Conservation (phyloP, 2,888 invertebrate species). For the Diploptera punctata region DNA sequence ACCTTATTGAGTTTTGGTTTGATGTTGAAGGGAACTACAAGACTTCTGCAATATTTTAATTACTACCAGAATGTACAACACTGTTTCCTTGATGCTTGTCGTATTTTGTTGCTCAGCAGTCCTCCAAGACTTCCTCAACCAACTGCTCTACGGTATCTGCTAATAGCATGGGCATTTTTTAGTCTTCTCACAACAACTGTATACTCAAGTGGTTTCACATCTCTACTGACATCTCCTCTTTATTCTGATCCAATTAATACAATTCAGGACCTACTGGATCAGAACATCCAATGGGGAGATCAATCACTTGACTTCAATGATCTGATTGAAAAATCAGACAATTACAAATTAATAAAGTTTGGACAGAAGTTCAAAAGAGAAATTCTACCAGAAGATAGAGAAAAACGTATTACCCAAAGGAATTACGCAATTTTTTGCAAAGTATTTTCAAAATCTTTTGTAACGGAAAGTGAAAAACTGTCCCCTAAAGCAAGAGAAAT, state of each 20-base stretch:
- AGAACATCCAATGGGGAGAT: neutral
- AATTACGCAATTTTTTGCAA: neutral
- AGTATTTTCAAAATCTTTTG: neutral
- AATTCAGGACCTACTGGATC: neutral
- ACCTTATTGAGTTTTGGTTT: neutral
- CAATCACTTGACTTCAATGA: neutral
- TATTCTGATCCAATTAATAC: neutral
- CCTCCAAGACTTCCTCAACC: neutral
- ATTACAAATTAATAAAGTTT: neutral
- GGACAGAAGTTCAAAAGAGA: neutral
- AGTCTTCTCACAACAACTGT: neutral
- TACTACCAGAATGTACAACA: neutral
- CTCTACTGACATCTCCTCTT: neutral
- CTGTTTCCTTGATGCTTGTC: neutral
- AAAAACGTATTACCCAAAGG: neutral
- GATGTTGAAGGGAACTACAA: neutral
- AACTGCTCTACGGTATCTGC: neutral
- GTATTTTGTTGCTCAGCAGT: neutral
- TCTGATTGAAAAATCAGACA: neutral
- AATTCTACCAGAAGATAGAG: neutral
- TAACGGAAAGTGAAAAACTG: neutral
- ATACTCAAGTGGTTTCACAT: neutral
- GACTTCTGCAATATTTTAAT: neutral
- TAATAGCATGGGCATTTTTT: neutral
- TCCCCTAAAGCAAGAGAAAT: neutral